Conservation (phyloP, 1,140 invertebrate species). For the Drosophila albomicans region DNA sequence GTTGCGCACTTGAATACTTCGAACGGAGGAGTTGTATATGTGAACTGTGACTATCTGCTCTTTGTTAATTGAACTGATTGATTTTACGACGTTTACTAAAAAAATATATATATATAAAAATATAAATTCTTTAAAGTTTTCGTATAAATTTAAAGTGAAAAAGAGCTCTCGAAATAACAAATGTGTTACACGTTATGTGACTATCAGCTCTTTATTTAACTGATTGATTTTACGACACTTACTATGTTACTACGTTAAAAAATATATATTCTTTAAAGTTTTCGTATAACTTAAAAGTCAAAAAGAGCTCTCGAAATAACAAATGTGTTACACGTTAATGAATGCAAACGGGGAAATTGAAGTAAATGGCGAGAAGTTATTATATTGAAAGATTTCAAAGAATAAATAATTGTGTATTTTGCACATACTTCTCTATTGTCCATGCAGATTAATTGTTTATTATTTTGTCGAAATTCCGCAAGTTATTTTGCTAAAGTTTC, state of each 20-base stretch:
- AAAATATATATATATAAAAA: background rate
- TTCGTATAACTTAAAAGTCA: too few species aligned
- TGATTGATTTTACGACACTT: conserved; percentile 40
- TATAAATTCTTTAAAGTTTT: too few species aligned
- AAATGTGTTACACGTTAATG: background rate
- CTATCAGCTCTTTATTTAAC: too few species aligned
- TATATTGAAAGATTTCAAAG: background rate
- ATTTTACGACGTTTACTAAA: conserved; percentile 47
- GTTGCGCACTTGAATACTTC: conserved; percentile 50
- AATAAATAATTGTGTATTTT: background rate
- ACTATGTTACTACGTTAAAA: conserved; percentile 35
- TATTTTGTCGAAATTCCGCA: conserved; percentile 16
- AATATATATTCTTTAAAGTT: too few species aligned
- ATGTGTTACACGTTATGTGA: background rate
- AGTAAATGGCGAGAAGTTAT: background rate
- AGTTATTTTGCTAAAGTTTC: conserved; percentile 27
- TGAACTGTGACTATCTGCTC: conserved; percentile 34
- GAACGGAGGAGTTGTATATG: conserved; percentile 69
- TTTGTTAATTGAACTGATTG: conserved; percentile 43
- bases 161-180: too few species aligned
- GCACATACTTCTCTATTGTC: background rate
- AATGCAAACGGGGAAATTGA: background rate
- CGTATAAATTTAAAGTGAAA: too few species aligned
- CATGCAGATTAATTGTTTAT: conserved; percentile 10
- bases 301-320: too few species aligned